Percentiles rank a stretch among this genome's conserved stretches.
phyloP scores from a whole-genome alignment of 1,140 invertebrate genomes.

The Lepeophtheirus salmonis region DNA sequence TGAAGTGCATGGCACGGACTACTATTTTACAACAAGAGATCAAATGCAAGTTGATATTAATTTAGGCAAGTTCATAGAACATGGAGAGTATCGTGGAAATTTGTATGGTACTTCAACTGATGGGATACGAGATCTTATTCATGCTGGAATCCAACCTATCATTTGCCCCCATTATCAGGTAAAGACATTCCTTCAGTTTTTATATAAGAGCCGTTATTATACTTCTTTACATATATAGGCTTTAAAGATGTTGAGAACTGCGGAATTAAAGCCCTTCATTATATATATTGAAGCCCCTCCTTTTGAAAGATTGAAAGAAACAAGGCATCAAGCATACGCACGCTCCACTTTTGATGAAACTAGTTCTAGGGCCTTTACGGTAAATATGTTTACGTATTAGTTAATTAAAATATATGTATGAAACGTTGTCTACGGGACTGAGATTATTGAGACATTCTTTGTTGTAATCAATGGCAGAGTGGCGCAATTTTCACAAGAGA shows the following conservation, averaged over 20 bases:
- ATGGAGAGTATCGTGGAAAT: conserved; percentile 94
- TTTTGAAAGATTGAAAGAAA: conserved; percentile 60
- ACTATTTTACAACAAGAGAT: conserved; percentile 70
- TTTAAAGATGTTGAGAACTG: conserved; percentile 68
- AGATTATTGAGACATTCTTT: no score
- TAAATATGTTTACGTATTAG: no score
- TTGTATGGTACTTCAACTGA: conserved; percentile 83
- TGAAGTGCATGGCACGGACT: conserved; percentile 82
- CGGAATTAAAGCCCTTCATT: conserved; percentile 81
- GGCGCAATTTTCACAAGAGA: no score
- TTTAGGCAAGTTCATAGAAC: conserved; percentile 74
- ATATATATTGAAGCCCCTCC: conserved; percentile 81
- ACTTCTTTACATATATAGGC: conserved; percentile 36
- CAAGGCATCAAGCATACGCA: conserved; percentile 53
- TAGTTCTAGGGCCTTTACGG: conserved; percentile 69
- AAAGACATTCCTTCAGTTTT: not conserved
- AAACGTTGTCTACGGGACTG: no score
- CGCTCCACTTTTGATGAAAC: conserved; percentile 74
- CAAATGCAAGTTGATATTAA: conserved; percentile 83
- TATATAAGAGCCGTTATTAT: not conserved
- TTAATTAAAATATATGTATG: no score
- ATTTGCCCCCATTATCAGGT: conserved; percentile 76
- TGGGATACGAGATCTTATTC: conserved; percentile 66
- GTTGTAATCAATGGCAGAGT: no score
- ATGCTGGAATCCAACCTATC: conserved; percentile 67